phyloP scores from a whole-genome alignment of 2,888 invertebrate species.

The Xylophagus ater region DNA sequence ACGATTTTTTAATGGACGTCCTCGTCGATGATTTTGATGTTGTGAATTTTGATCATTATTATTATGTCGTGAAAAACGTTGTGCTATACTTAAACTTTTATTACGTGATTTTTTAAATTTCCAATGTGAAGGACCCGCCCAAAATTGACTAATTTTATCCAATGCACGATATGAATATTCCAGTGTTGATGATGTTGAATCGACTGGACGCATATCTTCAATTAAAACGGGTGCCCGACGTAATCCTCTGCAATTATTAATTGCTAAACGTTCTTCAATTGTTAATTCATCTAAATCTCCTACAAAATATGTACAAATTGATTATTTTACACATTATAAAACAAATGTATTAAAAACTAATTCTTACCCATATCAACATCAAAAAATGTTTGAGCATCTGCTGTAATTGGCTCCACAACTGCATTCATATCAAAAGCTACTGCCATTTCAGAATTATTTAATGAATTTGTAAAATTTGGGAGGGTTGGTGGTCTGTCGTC shows the following conservation, averaged over 20 bases:
- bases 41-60: constrained; percentile 8
- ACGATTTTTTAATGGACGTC: constrained; percentile 21
- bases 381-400: constrained; percentile 31
- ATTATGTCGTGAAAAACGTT: constrained; percentile 1
- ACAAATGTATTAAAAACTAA: background rate
- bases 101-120: constrained; percentile 46
- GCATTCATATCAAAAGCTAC: constrained; percentile 54
- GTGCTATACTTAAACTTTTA: constrained; percentile 22
- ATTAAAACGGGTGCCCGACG: constrained; percentile 38
- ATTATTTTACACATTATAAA: too few relatives aligned
- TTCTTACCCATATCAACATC: constrained; percentile 36
- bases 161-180: constrained; percentile 62
- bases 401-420: constrained; percentile 48
- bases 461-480: constrained; percentile 43
- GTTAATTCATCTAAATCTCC: constrained; percentile 39
- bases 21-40: constrained; percentile 7
- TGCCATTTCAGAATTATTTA: constrained; percentile 44
- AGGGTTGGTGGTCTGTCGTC: too few relatives aligned
- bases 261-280: constrained; percentile 30
- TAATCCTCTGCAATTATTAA: constrained; percentile 33
- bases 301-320: too few relatives aligned
- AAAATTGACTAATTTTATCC: constrained; percentile 43
- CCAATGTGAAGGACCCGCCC: constrained; percentile 82
- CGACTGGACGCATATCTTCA: constrained; percentile 47
- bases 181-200: constrained; percentile 40